Percentiles rank a stretch among this genome's conserved stretches.
phyloP scores from a whole-genome alignment of 2,113 vertebrate species.

The Platysteira castanea region DNA sequence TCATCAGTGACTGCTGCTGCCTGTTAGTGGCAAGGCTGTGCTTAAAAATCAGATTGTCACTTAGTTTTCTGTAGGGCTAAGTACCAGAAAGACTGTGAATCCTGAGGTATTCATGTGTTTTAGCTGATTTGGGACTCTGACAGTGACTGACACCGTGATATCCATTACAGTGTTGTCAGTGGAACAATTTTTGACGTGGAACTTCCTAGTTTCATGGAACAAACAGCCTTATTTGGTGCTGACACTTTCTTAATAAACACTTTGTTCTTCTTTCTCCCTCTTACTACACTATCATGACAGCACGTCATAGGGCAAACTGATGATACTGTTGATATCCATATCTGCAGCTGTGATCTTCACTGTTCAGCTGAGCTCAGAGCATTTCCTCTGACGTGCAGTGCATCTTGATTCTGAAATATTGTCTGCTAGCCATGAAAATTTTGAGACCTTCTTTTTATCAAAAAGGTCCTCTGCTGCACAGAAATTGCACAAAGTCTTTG shows the following conservation, averaged over 20 bases:
- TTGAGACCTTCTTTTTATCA: background rate
- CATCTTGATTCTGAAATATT: background rate
- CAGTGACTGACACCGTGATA: background rate
- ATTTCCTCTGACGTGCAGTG: background rate
- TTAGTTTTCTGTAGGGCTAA: background rate
- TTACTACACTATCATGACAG: background rate
- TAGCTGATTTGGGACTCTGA: background rate
- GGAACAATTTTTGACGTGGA: background rate
- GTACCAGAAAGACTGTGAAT: background rate
- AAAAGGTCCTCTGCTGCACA: background rate
- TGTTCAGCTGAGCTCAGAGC: background rate
- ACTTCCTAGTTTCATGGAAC: background rate
- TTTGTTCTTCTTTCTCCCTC: background rate
- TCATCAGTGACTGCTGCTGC: background rate
- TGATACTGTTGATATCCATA: background rate
- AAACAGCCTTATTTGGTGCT: background rate
- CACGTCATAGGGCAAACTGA: background rate
- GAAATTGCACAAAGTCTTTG: background rate
- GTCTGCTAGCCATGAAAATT: background rate
- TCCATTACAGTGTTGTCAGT: background rate
- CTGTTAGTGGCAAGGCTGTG: background rate
- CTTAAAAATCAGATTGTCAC: background rate
- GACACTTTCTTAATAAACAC: background rate
- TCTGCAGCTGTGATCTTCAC: background rate
- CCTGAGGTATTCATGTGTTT: background rate